phyloP scores from a whole-genome alignment of 2,888 invertebrate genomes.

The Nemoura dubitans region DNA sequence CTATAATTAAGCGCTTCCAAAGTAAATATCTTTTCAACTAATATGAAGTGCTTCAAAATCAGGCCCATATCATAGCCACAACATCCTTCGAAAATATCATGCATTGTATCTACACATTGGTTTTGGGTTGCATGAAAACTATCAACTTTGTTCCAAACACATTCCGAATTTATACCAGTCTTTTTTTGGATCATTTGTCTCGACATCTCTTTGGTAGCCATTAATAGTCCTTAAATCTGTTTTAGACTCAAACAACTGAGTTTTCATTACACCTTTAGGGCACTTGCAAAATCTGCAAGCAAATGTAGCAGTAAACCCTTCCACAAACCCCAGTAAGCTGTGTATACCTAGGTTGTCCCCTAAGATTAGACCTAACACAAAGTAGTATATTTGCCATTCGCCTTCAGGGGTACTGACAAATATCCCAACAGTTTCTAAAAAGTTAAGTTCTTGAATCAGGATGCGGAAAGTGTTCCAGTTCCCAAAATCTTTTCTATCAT shows the following conservation, averaged over 20 bases:
- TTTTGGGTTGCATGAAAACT: conserved; percentile 52
- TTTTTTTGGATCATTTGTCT: conserved; percentile 47
- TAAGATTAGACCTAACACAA: conserved; percentile 47
- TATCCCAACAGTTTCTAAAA: conserved; percentile 47
- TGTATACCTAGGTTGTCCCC: conserved; percentile 52
- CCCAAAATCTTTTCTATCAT: conserved; percentile 45
- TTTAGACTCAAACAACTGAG: conserved; percentile 43
- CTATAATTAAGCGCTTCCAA: conserved; percentile 41
- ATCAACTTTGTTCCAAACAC: conserved; percentile 46
- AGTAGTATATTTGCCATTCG: conserved; percentile 47
- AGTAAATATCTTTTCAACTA: conserved; percentile 51
- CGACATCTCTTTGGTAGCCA: neutral
- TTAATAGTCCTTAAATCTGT: conserved; percentile 40
- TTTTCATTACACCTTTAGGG: conserved; percentile 49
- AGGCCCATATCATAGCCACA: conserved; percentile 52
- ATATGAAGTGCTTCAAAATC: conserved; percentile 50
- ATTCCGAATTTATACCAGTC: conserved; percentile 50
- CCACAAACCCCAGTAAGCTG: conserved; percentile 48
- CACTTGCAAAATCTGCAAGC: conserved; percentile 51
- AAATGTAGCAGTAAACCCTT: conserved; percentile 49
- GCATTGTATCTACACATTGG: conserved; percentile 52
- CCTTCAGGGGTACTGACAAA: conserved; percentile 43
- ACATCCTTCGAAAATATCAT: conserved; percentile 53
- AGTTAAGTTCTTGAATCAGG: conserved; percentile 50
- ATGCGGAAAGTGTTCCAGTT: conserved; percentile 45